Evolutionary conservation across 2,113 vertebrate species (phyloP), one percentile per base, ranked within the genome.

Genomic region (Synchiropus splendidus): DNA sequence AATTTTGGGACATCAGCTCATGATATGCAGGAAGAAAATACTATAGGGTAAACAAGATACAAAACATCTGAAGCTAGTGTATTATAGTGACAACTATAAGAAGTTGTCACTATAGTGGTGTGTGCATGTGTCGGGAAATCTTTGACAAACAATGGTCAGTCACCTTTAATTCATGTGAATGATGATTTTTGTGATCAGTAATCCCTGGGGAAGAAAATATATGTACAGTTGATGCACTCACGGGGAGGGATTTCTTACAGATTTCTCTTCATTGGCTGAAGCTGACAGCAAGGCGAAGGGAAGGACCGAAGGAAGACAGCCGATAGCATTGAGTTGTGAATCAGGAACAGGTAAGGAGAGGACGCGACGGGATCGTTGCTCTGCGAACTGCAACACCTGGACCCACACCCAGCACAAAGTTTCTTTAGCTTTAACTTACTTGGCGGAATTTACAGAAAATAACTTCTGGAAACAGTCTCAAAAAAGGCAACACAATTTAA

Each of bases 301-400:
- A 15, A 85, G 63, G 31, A 52, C 58, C 69, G 61, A 72, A 51
- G 78, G 62, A 31, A 85, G 56, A 33, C 78, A 85, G 36, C 81
- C 77, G 18, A 85, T 83, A 18, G 70, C 77, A 32, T 85, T 70
- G 16, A 85, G 71, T 57, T 83, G 83, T 15, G 70, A 18, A 48
- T 83, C 81, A 0, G 71, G 36, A 8, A 6, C 8, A 1, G 16
- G 1, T 1, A 31, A 34, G 30, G 39, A 63, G 6, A 62, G 2
- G 48, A 48, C 71, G 0, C 21, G 36, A 2, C 21, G 18, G 31
- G 58, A 72, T 0, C 80, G 71, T 16, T 42, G 17, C 21, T 81
- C 81, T 9, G 80, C 80, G 43, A 84, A 85, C 18, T 15, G 12
- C 32, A 83, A 51, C 31, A 82, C 31, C 81, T 82, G 51, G 4